Evolutionary conservation across 2,113 vertebrate genomes (phyloP).

Genomic region (Epinephelus lanceolatus): DNA sequence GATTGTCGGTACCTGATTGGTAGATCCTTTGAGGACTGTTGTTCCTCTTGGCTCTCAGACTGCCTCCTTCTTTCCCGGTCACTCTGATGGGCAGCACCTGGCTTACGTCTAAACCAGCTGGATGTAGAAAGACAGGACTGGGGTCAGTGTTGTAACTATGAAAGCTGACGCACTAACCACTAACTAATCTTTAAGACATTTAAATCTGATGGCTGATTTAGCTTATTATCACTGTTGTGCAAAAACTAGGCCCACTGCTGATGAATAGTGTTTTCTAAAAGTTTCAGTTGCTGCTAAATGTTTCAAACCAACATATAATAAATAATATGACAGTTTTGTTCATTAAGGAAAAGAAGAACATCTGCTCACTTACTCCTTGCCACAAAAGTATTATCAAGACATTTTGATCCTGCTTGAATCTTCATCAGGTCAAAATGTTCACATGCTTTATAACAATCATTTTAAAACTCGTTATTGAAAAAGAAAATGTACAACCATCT

Average conservation of each 20-base stretch:
- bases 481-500: neutral
- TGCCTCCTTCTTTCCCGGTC: conserved; percentile 84
- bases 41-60: conserved; percentile 77
- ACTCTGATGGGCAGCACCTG: conserved; percentile 84
- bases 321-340: neutral
- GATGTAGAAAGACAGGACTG: neutral
- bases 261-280: neutral
- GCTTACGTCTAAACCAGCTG: conserved; percentile 89
- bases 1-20: conserved; percentile 55
- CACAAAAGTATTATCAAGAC: no score
- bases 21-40: conserved; percentile 69
- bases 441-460: neutral
- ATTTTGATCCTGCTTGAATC: no score
- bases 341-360: neutral
- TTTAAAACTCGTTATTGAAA: neutral
- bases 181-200: neutral
- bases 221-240: neutral
- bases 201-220: neutral
- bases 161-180: neutral
- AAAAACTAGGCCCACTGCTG: neutral
- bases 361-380: neutral
- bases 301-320: neutral
- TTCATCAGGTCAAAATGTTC: no score
- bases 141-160: neutral
- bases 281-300: neutral